These are phyloP conservation scores for Albula goreensis DNA, from an alignment of 2,113 vertebrate species.

Conservation along the genomic window DNA sequence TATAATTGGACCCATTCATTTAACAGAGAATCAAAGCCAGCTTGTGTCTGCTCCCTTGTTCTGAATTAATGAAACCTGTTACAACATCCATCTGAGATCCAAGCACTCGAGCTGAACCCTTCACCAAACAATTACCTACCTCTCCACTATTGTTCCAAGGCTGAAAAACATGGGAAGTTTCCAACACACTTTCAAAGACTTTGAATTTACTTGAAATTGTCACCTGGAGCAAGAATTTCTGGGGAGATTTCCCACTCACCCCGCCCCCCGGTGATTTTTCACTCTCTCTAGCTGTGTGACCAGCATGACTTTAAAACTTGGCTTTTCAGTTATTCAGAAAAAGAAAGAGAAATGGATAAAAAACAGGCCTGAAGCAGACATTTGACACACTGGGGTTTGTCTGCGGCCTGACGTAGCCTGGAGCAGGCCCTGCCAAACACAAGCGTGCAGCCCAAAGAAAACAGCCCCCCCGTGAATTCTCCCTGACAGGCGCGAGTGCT, in stretches of 20 bases:
- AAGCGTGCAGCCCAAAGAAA: conserved; percentile 7
- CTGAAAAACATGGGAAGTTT: conserved; percentile 51
- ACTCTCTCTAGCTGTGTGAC: conserved; percentile 6
- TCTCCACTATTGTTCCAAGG: conserved; percentile 61
- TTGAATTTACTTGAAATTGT: conserved; percentile 57
- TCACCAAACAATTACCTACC: conserved; percentile 52
- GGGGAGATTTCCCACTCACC: conserved; percentile 2
- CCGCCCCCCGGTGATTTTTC: conserved; percentile 30
- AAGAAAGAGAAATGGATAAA: neutral
- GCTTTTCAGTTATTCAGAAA: neutral
- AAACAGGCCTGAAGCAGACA: neutral
- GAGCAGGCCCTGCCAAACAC: neutral
- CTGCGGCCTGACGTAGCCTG: neutral
- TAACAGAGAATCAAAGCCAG: conserved; percentile 52
- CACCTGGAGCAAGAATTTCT: conserved; percentile 59
- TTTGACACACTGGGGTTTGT: conserved; percentile 1
- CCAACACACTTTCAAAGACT: conserved; percentile 45
- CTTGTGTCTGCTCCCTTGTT: conserved; percentile 62
- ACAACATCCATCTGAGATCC: conserved; percentile 50
- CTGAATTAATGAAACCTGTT: conserved; percentile 54
- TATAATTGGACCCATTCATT: conserved; percentile 62
- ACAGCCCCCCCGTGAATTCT: neutral
- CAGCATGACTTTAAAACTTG: neutral
- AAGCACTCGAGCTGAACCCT: conserved; percentile 54
- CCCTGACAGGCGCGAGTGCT: neutral